Base-by-base conservation (phyloP, 2,888 invertebrate genomes). In the Cataglyphis livida region DNA sequence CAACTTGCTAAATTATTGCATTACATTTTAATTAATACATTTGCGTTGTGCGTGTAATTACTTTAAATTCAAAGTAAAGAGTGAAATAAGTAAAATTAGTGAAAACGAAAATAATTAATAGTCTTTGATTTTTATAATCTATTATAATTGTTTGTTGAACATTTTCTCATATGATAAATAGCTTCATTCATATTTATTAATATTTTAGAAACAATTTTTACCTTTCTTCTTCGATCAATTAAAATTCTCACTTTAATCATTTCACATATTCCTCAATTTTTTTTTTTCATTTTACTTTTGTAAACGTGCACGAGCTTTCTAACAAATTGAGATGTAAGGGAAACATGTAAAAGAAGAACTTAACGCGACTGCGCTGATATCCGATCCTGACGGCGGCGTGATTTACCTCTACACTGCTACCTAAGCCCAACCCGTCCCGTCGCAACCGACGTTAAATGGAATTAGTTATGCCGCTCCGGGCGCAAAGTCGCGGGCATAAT, bases 401-500 rank as follows among this genome's bases (percentile, higher is more conserved):
- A 88, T 85, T 87, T 87, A 87, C 87, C 85, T 76, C 38, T 38
- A 28, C 62, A 64, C 75, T 74, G 81, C 79, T 64, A 83, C 51
- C 79, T 74, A 71, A 82, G 79, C 79, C 65, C 70, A 48, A 54
- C 44, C 12, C 78, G 75, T 7, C 28, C 78, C 38, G 59, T 21
- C 68, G 44, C 61, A 57, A 9, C 59, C 66, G 75, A 57, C 82
- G 85, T 86, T 90, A 90, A 91, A 91, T 91, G 88, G 89, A 92
- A 92, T 91, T 90, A 92, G 90, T 89, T 89, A 86, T 90, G 90
- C 84, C 84, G 88, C 83, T 54, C 51, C 75, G 88, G 87, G 89
- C 88, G 88, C 87, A 86, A 90, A 92, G 90, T 91, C 91, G 89
- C 85, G 83, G 79, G 85, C 88, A 92, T 92, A 92, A 93, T 92